Conservation (phyloP, 2,797 vertebrate species). For the Pangasius djambal region DNA sequence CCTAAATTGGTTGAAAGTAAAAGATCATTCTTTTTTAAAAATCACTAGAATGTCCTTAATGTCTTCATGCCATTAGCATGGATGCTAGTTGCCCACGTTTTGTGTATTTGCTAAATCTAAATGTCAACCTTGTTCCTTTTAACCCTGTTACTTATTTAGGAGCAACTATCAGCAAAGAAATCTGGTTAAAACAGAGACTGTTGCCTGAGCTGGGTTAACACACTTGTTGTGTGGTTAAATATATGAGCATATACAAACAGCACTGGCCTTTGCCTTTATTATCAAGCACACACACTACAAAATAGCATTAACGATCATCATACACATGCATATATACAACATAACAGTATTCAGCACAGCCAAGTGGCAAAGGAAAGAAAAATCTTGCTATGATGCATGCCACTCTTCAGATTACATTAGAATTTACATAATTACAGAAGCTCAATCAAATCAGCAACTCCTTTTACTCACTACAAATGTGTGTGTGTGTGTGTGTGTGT, state of each 20-base stretch:
- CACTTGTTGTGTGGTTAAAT: neutral
- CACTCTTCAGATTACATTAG: constrained; percentile 56
- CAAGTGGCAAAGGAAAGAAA: constrained; percentile 1
- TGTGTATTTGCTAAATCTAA: neutral
- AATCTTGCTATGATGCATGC: constrained; percentile 52
- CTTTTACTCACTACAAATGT: neutral
- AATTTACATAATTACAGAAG: constrained; percentile 76
- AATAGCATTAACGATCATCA: neutral
- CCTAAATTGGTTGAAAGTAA: neutral
- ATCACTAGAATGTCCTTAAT: neutral
- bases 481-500: neutral
- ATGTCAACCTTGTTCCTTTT: neutral
- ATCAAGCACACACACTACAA: neutral
- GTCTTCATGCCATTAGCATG: neutral
- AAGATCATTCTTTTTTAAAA: neutral
- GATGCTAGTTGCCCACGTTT: neutral
- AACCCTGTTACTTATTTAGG: neutral
- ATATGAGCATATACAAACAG: neutral
- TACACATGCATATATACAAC: neutral
- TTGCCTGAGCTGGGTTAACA: neutral
- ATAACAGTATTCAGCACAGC: neutral
- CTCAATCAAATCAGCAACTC: constrained; percentile 69
- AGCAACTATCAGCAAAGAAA: neutral
- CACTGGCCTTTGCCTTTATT: neutral
- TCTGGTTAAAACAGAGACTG: neutral